Evolutionary conservation across 2,797 vertebrate genomes (phyloP), one percentile per base, ranked within the genome.

Genomic region (Lepus oiostolus): DNA sequence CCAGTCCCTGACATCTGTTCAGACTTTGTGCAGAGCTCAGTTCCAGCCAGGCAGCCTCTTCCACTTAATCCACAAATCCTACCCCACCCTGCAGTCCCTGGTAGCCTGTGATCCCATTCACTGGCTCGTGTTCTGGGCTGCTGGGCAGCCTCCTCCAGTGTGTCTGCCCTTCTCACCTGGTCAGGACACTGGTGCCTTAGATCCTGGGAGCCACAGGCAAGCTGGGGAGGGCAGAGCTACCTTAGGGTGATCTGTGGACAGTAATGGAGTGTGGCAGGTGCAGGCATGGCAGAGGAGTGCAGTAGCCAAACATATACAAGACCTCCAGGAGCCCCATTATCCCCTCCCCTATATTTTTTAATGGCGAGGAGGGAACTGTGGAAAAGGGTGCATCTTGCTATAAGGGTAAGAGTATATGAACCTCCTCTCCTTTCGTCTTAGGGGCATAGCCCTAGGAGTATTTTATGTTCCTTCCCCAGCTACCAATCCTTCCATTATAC

Each of bases 31-130:
- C 97, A 96, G 92, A 98, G 98, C 98, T 98, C 97, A 96, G 95
- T 94, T 97, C 12, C 14, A 97, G 95, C 96, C 97, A 95, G 96
- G 98, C 98, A 98, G 98, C 98, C 98, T 95, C 32, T 95, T 98
- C 94, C 79, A 63, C 94, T 95, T 98, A 98, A 99, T 99, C 98
- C 97, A 82, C 98, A 99, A 99, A 99, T 99, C 98, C 98, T 47
- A 47, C 80, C 17, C 96, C 90, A 98, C 98, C 98, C 98, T 98
- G 98, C 97, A 9, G 42, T 47, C 97, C 97, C 98, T 97, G 98
- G 98, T 97, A 88, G 98, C 90, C 97, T 98, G 98, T 22, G 97
- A 62, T 97, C 97, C 81, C 95, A 90, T 96, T 10, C 14, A 19
- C 14, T 77, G 1, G 47, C 30, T 3, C 30, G 0, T 2, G 5